These are phyloP conservation scores for Ridgeia piscesae DNA, from an alignment of 1,140 invertebrate genomes.

Conservation along the genomic window DNA sequence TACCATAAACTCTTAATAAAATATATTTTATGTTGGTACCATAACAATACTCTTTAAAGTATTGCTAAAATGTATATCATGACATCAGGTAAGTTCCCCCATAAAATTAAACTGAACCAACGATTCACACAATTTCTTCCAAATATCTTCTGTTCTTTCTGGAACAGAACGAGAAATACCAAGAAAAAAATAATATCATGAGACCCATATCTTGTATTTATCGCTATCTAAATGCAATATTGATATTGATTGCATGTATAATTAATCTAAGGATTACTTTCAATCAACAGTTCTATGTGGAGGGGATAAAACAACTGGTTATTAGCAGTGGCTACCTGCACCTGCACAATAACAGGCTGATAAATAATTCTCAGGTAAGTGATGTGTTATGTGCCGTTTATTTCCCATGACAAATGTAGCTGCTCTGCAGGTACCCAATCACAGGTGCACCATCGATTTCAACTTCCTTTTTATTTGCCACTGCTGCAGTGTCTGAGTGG, in stretches of 20 bases:
- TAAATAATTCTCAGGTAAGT: slow-evolving; percentile 6
- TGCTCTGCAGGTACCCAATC: neutral
- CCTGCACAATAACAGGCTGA: neutral
- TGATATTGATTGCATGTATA: too few species aligned
- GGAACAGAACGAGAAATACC: too few species aligned
- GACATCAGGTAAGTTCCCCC: too few species aligned
- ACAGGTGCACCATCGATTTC: neutral
- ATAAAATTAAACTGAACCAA: too few species aligned
- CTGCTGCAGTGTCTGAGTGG: neutral
- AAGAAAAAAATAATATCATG: neutral
- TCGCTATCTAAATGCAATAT: neutral
- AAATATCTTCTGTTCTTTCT: too few species aligned
- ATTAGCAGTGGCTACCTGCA: neutral
- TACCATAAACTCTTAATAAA: too few species aligned
- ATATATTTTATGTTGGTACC: too few species aligned
- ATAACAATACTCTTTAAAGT: too few species aligned
- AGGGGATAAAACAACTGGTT: neutral
- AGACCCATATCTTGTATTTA: neutral
- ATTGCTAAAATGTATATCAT: too few species aligned
- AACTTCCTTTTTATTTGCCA: neutral
- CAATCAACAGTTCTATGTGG: neutral
- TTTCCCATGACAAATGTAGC: slow-evolving; percentile 5
- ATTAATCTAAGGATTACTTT: neutral
- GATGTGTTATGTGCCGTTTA: neutral
- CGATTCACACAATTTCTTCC: too few species aligned